These are phyloP conservation scores for Psittacula echo DNA, from an alignment of 2,797 vertebrate genomes.

Conservation along the genomic window DNA sequence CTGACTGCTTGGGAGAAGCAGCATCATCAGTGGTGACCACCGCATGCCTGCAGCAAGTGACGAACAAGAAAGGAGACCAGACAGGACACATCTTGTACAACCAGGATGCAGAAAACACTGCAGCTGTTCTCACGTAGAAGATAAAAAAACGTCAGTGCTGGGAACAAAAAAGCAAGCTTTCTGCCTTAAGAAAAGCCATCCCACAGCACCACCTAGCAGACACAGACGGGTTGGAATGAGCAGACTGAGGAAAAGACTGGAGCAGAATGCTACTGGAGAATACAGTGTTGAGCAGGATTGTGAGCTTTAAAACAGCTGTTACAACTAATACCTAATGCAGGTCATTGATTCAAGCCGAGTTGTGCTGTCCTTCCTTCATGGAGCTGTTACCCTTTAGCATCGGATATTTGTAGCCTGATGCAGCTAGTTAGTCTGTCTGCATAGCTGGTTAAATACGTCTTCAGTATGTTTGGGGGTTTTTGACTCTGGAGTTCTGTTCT, in stretches of 20 bases:
- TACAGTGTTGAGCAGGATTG: background rate
- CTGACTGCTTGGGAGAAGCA: background rate
- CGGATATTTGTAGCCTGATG: background rate
- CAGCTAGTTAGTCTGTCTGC: background rate
- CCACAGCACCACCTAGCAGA: constrained; percentile 69
- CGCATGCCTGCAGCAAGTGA: background rate
- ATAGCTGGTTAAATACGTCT: background rate
- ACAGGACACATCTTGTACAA: background rate
- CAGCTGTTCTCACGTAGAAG: background rate
- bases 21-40: background rate
- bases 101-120: background rate
- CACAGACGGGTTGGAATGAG: background rate
- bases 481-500: background rate
- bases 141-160: background rate
- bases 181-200: constrained; percentile 32
- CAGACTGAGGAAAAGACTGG: background rate
- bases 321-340: background rate
- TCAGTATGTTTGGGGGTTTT: background rate
- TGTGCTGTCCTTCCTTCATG: background rate
- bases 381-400: background rate
- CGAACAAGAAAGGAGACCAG: background rate
- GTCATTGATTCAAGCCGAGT: background rate
- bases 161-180: background rate
- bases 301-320: background rate
- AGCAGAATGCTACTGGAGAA: background rate